Evolutionary conservation across 2,888 invertebrate species (phyloP), one percentile per base, ranked within the genome.

Genomic region (Brachycybe producta): DNA sequence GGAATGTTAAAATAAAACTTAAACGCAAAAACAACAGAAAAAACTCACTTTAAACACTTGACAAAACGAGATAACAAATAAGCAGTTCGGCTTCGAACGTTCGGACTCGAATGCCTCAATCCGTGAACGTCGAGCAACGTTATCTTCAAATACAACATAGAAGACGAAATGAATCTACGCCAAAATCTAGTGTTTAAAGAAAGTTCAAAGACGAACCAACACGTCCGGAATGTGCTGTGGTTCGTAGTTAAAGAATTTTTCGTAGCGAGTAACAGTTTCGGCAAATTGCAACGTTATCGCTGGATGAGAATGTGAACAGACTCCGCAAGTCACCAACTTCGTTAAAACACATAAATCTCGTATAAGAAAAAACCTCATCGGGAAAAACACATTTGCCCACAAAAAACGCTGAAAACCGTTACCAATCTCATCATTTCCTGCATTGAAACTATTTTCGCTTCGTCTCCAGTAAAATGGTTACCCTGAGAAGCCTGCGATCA

Each of bases 31-130:
- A 21, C 8, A 27, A 8, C 21, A 26, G 42, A 42, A 8, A 42
- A 40, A 11, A 61, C 67, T 61, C 64, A 71, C 71, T 70, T 73
- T 28, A 73, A 64, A 51, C 67, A 65, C 59, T 73, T 73, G 35
- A 74, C 68, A 59, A 75, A 73, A 52, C 73, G 65, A 7, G 72
- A 72, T 59, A 76, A 75, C 2, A 76, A 64, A 59, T 75, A 75
- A 8, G 73, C 68, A 34, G 69, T 66, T 15, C 75, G 61, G 49
- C 73, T 73, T 41, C 74, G 62, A 4, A 75, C 71, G 59, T 69
- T 70, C 4, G 65, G 60, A 48, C 64, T 65, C 1, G 56, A 50
- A 57, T 73, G 69, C 41, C 68, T 65, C 52, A 75, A 63, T 1
- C 75, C 74, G 55, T 72, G 62, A 39, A 67, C 65, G 60, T 73